Base-by-base conservation (phyloP, 2,888 invertebrate genomes). In the Dione vanillae region DNA sequence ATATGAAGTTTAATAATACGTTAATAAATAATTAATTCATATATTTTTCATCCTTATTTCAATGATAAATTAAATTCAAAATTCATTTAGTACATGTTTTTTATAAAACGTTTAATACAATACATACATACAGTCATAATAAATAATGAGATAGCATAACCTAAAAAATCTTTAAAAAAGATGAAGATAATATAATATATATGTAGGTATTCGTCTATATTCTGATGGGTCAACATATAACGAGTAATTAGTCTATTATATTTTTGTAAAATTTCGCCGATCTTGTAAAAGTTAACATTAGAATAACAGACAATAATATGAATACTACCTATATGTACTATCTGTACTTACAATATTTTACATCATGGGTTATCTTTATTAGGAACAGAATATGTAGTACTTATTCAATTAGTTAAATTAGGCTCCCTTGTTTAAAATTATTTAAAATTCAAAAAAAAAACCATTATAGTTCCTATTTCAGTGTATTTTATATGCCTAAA, bases 201-300 rank as follows among this genome's bases (percentile, higher is more conserved):
- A n/a, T n/a, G n/a, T n/a, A n/a, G n/a, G n/a, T 20, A 41, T 41
- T 43, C 20, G 43, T 27, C 37, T 43, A 41, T n/a, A 43, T 20
- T 20, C 14, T 7, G 12, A 59, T 43, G 20, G 41, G 59, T 20
- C 56, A 71, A 73, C n/a, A 67, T 61, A 35, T 69, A 49, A n/a
- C 35, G 35, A 14, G n/a, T 64, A n/a, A n/a, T n/a, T n/a, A 41
- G 14, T 65, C 12, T 27, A 59, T 59, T 27, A 59, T 27, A 61
- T 61, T 61, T 61, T 61, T 61, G 59, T 61, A 61, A 54, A 37
- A 61, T 61, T 43, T 61, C 59, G 27, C 43, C n/a, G 27, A 61
- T 43, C 20, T 20, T 27, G 14, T 43, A 43, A 43, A 43, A 0
- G 43, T n/a, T 43, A 61, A 45, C 43, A 43, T 49, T 45, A 61